These are phyloP conservation scores for Palythoa grandis DNA, from an alignment of 92 coral and sea anemone genomes.

Conservation along the genomic window DNA sequence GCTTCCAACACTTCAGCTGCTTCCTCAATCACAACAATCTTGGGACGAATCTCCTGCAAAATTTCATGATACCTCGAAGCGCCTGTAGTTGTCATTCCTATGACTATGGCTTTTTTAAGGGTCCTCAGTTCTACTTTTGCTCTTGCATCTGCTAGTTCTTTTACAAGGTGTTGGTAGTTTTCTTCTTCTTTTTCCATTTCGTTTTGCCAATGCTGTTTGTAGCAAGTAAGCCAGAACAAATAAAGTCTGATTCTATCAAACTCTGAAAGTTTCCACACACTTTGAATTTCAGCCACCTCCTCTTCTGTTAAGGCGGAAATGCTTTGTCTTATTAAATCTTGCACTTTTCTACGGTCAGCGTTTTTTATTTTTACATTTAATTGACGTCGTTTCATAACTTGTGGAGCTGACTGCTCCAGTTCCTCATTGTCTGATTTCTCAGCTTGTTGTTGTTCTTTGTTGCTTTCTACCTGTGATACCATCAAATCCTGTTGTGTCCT, in stretches of 20 bases:
- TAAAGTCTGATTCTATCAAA: slow-evolving; percentile 22
- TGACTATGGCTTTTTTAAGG: slow-evolving; percentile 48
- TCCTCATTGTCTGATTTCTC: background rate
- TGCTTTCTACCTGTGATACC: background rate
- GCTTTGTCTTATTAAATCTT: slow-evolving; percentile 11
- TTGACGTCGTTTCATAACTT: background rate
- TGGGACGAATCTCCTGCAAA: slow-evolving; percentile 54
- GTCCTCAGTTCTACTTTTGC: slow-evolving; percentile 44
- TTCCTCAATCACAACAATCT: slow-evolving; percentile 56
- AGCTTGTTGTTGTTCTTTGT: slow-evolving; percentile 12
- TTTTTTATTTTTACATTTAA: background rate
- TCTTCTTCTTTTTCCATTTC: slow-evolving; percentile 35
- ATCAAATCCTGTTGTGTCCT: background rate
- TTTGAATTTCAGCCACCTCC: slow-evolving; percentile 17
- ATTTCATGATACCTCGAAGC: slow-evolving; percentile 54
- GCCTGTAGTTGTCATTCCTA: slow-evolving; percentile 65
- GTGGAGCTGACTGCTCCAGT: background rate
- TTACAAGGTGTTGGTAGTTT: background rate
- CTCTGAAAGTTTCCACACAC: slow-evolving; percentile 36
- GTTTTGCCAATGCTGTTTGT: slow-evolving; percentile 28
- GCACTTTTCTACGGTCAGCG: slow-evolving; percentile 8
- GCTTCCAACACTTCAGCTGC: slow-evolving; percentile 66
- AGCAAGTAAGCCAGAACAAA: slow-evolving; percentile 30
- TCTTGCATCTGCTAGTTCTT: slow-evolving; percentile 36
- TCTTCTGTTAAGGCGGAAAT: slow-evolving; percentile 14